A percentile compares a stretch with the other conserved stretches of the same genome.
Evolutionary conservation across 2,113 vertebrate species (phyloP).

Genomic region (Vidua chalybeata): DNA sequence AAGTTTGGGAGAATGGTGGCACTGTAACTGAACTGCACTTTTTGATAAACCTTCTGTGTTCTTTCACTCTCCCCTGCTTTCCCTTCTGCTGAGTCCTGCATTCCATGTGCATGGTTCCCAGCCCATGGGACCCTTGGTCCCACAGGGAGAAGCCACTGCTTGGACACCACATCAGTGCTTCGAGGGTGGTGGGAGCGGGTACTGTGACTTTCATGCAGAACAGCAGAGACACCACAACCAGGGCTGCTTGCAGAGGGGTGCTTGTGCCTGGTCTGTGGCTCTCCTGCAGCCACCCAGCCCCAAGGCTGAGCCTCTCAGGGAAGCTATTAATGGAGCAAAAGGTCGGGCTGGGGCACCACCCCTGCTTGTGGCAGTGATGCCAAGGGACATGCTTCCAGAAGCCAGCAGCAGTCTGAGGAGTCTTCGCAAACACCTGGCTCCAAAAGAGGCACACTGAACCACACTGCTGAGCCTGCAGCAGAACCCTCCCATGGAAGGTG

Average conservation of each 20-base stretch:
- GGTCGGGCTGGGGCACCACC: rapidly evolving
- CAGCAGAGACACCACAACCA: background rate
- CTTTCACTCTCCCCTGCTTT: background rate
- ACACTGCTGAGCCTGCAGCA: background rate
- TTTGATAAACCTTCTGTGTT: background rate
- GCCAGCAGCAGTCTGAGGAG: background rate
- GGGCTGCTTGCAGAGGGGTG: background rate
- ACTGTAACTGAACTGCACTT: background rate
- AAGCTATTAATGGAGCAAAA: background rate
- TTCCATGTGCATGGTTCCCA: background rate
- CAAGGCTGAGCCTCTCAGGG: background rate
- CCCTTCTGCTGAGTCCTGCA: background rate
- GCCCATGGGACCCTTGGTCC: rapidly evolving
- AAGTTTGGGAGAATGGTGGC: background rate
- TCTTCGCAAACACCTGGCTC: background rate
- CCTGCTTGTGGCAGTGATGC: background rate
- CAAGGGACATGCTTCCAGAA: background rate
- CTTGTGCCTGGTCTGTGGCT: rapidly evolving
- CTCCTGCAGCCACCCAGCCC: background rate
- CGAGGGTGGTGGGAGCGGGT: rapidly evolving
- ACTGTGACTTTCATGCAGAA: rapidly evolving
- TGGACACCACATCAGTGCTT: background rate
- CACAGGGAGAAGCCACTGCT: background rate
- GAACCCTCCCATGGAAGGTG: background rate
- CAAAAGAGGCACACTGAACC: rapidly evolving